These are phyloP conservation scores for Brachyrhaphis roseni DNA, from an alignment of 2,797 vertebrate genomes.

Conservation along the genomic window DNA sequence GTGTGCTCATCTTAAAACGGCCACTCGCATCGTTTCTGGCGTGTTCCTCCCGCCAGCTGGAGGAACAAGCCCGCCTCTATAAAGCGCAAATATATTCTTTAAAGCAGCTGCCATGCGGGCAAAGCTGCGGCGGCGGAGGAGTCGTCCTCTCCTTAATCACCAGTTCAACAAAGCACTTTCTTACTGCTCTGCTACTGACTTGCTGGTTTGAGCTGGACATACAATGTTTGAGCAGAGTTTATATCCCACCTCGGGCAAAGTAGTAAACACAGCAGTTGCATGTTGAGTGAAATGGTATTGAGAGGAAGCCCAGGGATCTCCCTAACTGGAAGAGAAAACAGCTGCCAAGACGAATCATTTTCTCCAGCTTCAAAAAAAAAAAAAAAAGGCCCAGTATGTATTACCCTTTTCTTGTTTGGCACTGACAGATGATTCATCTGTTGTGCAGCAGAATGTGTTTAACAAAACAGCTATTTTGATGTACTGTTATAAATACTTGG, in stretches of 20 bases:
- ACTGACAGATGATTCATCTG: slow-evolving; percentile 43
- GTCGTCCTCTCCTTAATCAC: slow-evolving; percentile 13
- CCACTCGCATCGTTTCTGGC: slow-evolving; percentile 54
- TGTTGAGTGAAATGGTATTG: neutral
- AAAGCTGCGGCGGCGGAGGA: slow-evolving; percentile 5
- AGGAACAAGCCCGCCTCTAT: slow-evolving; percentile 16
- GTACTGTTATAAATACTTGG: slow-evolving; percentile 42
- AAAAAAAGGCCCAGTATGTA: neutral
- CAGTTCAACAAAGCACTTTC: slow-evolving; percentile 21
- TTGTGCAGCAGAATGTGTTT: slow-evolving; percentile 26
- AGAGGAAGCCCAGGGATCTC: slow-evolving; percentile 10
- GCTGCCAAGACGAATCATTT: slow-evolving; percentile 9
- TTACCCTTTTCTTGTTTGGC: slow-evolving; percentile 16
- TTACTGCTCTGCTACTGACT: slow-evolving; percentile 6
- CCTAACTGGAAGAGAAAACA: slow-evolving; percentile 5
- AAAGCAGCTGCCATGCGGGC: slow-evolving; percentile 2
- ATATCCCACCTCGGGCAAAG: slow-evolving; percentile 8
- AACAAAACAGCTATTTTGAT: slow-evolving; percentile 52
- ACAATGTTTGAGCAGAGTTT: slow-evolving; percentile 6
- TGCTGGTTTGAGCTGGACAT: slow-evolving; percentile 6
- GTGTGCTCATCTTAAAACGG: slow-evolving; percentile 52
- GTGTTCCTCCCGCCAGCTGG: slow-evolving; percentile 40
- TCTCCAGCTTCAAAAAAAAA: neutral
- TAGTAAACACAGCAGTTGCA: slow-evolving; percentile 31
- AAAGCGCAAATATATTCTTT: neutral